These are phyloP conservation scores for Chelon auratus DNA, from an alignment of 2,797 vertebrate genomes.

Conservation along the genomic window DNA sequence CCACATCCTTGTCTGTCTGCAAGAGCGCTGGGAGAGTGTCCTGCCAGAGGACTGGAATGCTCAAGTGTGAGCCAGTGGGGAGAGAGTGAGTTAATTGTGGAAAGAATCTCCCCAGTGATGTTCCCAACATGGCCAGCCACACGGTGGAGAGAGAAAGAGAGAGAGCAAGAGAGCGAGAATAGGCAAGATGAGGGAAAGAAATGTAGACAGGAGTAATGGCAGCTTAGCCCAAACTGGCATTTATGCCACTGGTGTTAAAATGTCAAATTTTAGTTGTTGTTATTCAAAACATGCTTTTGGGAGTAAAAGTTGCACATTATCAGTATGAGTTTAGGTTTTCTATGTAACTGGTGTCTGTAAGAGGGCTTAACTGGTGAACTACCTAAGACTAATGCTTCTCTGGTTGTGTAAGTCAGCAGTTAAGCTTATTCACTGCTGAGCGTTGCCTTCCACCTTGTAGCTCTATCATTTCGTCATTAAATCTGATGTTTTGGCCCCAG, in stretches of 20 bases:
- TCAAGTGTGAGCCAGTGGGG: slow-evolving; percentile 72
- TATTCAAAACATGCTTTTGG: background rate
- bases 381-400: slow-evolving; percentile 48
- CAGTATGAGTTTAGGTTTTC: background rate
- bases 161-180: slow-evolving; percentile 9
- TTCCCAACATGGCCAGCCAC: slow-evolving; percentile 67
- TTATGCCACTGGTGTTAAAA: background rate
- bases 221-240: background rate
- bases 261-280: background rate
- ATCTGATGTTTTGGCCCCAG: slow-evolving; percentile 11
- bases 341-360: slow-evolving; percentile 26
- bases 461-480: slow-evolving; percentile 19
- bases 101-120: slow-evolving; percentile 81
- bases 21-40: slow-evolving; percentile 63
- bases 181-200: slow-evolving; percentile 1
- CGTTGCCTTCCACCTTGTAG: slow-evolving; percentile 10
- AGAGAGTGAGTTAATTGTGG: slow-evolving; percentile 80
- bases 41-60: slow-evolving; percentile 74
- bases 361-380: slow-evolving; percentile 44
- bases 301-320: background rate
- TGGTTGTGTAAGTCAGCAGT: slow-evolving; percentile 57
- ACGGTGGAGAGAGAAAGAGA: slow-evolving; percentile 37
- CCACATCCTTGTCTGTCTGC: slow-evolving; percentile 54
- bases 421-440: slow-evolving; percentile 48
- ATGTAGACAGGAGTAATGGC: background rate